These are phyloP conservation scores for Anthoscopus minutus DNA, from an alignment of 2,113 vertebrate species.

Conservation along the genomic window DNA sequence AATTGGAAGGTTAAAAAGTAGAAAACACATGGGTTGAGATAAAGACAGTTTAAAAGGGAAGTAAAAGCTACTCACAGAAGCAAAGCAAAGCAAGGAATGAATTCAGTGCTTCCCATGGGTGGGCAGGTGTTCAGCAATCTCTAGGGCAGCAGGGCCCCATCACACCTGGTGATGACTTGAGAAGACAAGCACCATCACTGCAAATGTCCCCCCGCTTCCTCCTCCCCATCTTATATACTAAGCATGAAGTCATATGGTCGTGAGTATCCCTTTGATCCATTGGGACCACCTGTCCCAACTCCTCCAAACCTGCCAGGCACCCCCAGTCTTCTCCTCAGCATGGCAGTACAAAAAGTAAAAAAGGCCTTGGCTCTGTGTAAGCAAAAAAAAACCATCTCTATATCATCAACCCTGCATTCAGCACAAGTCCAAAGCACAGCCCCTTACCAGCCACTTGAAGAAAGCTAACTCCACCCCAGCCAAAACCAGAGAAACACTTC, in stretches of 20 bases:
- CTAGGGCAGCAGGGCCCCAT: background rate
- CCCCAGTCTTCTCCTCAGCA: fast-evolving
- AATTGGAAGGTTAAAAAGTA: background rate
- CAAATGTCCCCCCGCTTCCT: fast-evolving
- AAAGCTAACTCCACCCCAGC: background rate
- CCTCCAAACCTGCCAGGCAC: background rate
- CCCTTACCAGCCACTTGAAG: background rate
- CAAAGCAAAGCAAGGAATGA: background rate
- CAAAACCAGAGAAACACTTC: background rate
- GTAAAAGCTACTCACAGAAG: background rate
- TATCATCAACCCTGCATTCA: background rate
- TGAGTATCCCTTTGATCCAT: background rate
- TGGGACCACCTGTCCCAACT: background rate
- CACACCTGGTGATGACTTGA: fast-evolving
- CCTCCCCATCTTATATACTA: background rate
- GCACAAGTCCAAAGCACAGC: background rate
- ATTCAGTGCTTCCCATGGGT: background rate
- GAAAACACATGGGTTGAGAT: background rate
- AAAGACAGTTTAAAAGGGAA: background rate
- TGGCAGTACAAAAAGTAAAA: background rate
- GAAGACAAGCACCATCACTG: fast-evolving
- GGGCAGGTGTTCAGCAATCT: background rate
- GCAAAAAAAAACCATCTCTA: background rate
- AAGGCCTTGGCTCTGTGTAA: background rate
- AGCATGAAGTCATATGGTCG: too few relatives aligned